Conservation (phyloP, 2,888 invertebrate genomes). For the Willowsia nigromaculata region DNA sequence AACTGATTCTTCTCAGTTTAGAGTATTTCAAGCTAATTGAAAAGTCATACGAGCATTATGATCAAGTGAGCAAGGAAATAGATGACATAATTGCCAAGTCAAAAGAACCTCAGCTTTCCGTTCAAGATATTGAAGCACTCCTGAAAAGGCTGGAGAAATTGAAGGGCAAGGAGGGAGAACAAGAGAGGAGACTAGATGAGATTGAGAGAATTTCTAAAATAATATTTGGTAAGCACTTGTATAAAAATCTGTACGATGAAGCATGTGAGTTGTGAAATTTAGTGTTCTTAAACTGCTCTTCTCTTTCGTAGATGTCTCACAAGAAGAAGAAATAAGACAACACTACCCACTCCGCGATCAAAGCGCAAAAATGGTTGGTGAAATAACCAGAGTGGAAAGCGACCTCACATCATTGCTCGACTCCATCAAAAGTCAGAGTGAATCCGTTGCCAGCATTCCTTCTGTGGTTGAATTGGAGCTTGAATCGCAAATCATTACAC, state of each 20-base stretch:
- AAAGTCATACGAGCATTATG: slow-evolving; percentile 72
- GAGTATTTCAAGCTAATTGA: slow-evolving; percentile 74
- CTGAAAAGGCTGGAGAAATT: slow-evolving; percentile 47
- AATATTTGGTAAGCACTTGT: slow-evolving; percentile 71
- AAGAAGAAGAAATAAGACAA: slow-evolving; percentile 61
- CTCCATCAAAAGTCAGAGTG: slow-evolving; percentile 31
- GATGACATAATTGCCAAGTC: slow-evolving; percentile 64
- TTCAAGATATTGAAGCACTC: slow-evolving; percentile 64
- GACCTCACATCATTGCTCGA: slow-evolving; percentile 63
- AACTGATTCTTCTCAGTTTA: slow-evolving; percentile 68
- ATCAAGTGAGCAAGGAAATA: slow-evolving; percentile 43
- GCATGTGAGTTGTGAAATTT: not conserved
- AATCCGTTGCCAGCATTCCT: not conserved
- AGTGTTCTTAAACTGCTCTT: too few relatives aligned
- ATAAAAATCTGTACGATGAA: not conserved
- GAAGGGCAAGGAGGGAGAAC: slow-evolving; percentile 60
- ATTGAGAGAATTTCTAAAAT: slow-evolving; percentile 71
- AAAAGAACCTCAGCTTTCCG: slow-evolving; percentile 35
- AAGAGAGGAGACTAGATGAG: slow-evolving; percentile 68
- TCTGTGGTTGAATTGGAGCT: slow-evolving; percentile 39
- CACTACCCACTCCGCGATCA: slow-evolving; percentile 67
- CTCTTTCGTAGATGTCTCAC: slow-evolving; percentile 31
- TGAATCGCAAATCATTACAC: slow-evolving; percentile 43
- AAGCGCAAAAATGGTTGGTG: slow-evolving; percentile 44
- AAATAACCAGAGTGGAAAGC: slow-evolving; percentile 64